A percentile compares a stretch with the other conserved stretches of the same genome.
Evolutionary conservation across 2,888 invertebrate species (phyloP).

Genomic region (Andrena fulva): DNA sequence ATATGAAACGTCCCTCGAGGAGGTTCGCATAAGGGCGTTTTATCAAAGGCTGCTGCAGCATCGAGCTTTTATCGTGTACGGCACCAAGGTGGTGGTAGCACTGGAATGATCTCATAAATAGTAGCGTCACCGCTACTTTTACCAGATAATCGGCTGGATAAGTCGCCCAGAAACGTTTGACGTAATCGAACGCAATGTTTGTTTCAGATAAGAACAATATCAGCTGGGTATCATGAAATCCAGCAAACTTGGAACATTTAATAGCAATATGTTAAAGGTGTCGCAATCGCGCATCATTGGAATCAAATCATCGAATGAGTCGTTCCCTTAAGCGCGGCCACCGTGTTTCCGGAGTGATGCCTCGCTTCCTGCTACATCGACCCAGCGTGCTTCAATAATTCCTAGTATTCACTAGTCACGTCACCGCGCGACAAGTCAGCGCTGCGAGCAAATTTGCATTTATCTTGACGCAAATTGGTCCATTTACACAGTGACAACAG

Average conservation of each 20-base stretch:
- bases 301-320: not conserved
- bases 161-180: no score
- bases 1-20: no score
- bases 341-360: slow-evolving; percentile 56
- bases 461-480: slow-evolving; percentile 2
- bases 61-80: no score
- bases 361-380: slow-evolving; percentile 51
- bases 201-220: no score
- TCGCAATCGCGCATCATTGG: not conserved
- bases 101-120: no score
- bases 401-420: not conserved
- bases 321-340: slow-evolving; percentile 34
- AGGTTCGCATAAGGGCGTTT: no score
- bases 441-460: slow-evolving; percentile 8
- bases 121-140: no score
- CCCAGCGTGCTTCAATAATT: slow-evolving; percentile 28
- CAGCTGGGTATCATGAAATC: not conserved
- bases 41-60: no score
- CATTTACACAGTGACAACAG: not conserved
- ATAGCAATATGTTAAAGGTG: not conserved
- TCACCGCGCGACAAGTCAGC: slow-evolving; percentile 11
- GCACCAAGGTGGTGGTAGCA: no score
- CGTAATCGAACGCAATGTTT: no score
- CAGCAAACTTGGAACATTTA: not conserved
- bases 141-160: no score